A percentile compares a stretch with the other conserved stretches of the same genome.
Conservation (phyloP, 2,797 vertebrate species). For the Cynopterus sphinx region DNA sequence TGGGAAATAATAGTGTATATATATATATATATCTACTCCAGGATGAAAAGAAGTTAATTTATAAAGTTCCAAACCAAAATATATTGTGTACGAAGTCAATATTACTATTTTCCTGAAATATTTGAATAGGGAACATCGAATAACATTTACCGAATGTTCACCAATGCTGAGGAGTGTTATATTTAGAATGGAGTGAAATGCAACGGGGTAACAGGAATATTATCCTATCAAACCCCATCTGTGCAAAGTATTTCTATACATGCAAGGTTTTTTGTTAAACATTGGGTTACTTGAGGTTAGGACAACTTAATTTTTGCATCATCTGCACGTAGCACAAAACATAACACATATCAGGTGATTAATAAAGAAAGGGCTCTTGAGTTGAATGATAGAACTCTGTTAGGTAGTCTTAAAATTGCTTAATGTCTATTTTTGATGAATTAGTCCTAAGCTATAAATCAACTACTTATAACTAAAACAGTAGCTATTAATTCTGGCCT, state of each 20-base stretch:
- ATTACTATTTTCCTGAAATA: neutral
- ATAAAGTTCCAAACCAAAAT: neutral
- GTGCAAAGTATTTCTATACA: neutral
- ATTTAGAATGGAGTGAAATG: neutral
- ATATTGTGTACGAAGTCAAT: neutral
- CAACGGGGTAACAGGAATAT: neutral
- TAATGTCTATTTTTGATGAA: conserved; percentile 6
- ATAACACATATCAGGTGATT: neutral
- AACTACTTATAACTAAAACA: neutral
- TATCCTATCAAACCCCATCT: neutral
- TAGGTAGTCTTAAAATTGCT: neutral
- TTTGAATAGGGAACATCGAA: neutral
- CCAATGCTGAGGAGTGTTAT: neutral
- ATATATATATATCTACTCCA: neutral
- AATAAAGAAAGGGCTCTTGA: neutral
- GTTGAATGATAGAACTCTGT: neutral
- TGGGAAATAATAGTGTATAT: neutral
- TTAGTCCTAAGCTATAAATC: neutral
- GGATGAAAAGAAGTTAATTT: neutral
- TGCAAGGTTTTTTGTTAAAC: neutral
- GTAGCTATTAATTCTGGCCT: neutral
- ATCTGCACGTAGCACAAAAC: neutral
- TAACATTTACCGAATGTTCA: neutral
- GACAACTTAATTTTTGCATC: neutral
- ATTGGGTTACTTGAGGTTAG: neutral